These are phyloP conservation scores for Phrynosoma platyrhinos DNA, from an alignment of 2,113 vertebrate genomes.

Conservation along the genomic window DNA sequence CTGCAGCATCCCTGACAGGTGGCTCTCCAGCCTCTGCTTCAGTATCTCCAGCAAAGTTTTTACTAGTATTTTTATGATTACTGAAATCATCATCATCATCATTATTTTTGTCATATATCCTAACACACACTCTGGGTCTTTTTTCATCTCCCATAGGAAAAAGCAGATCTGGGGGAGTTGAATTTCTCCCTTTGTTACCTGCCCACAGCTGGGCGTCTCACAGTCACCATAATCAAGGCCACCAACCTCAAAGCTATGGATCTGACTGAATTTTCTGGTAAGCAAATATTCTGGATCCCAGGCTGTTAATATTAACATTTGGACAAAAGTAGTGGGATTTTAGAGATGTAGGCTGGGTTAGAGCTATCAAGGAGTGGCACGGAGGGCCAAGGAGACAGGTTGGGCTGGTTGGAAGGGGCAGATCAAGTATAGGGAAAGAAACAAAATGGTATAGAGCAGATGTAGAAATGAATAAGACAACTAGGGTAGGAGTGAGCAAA, in stretches of 20 bases:
- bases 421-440: too few species aligned
- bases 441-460: background rate
- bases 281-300: background rate
- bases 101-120: background rate
- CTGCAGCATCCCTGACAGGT: background rate
- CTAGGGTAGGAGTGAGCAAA: background rate
- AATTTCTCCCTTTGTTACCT: slow-evolving; percentile 97
- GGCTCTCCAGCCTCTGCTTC: background rate
- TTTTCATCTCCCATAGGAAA: slow-evolving; percentile 80
- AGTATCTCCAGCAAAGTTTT: background rate
- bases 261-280: slow-evolving; percentile 92
- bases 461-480: background rate
- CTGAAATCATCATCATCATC: background rate
- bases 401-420: too few species aligned
- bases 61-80: too few species aligned
- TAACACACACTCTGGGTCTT: background rate
- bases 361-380: background rate
- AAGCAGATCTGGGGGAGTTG: slow-evolving; percentile 94
- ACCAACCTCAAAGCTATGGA: slow-evolving; percentile 97
- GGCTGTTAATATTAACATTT: background rate
- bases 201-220: slow-evolving; percentile 92
- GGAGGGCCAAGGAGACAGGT: background rate
- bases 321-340: accelerated
- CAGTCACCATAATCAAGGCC: slow-evolving; percentile 92
- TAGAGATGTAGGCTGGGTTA: background rate